Evolutionary conservation across 2,113 vertebrate genomes (phyloP).

Genomic region (Diadophis punctatus): DNA sequence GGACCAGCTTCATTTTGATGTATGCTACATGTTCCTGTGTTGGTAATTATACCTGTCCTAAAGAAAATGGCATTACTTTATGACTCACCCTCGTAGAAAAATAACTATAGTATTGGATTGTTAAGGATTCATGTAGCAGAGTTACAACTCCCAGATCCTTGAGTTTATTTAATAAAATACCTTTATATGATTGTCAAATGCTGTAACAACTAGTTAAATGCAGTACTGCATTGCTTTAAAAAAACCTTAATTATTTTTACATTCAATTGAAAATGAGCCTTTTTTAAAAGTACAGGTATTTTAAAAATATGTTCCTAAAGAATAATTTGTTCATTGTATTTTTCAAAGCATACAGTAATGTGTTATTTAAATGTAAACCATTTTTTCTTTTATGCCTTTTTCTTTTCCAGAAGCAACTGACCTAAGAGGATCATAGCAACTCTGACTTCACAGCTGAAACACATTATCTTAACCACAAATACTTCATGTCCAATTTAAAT

Average conservation of each 20-base stretch:
- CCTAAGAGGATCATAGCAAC: background rate
- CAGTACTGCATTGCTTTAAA: background rate
- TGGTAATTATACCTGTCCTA: no score
- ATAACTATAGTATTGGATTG: background rate
- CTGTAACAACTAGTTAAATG: background rate
- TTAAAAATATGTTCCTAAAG: background rate
- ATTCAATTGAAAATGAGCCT: background rate
- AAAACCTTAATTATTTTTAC: background rate
- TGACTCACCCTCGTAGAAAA: no score
- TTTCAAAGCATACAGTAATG: background rate
- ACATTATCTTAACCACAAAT: background rate
- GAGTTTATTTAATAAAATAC: background rate
- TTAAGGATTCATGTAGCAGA: background rate
- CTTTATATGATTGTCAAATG: background rate
- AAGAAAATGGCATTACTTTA: no score
- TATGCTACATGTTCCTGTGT: no score
- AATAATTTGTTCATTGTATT: background rate
- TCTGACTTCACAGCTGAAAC: background rate
- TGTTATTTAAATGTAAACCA: background rate
- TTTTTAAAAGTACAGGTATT: background rate
- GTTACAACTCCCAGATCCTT: background rate
- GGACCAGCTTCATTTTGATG: no score
- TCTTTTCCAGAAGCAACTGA: background rate
- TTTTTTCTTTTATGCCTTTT: background rate
- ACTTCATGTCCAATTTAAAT: background rate